These are phyloP conservation scores for Puma concolor DNA, from an alignment of 2,113 vertebrate species.

Conservation along the genomic window DNA sequence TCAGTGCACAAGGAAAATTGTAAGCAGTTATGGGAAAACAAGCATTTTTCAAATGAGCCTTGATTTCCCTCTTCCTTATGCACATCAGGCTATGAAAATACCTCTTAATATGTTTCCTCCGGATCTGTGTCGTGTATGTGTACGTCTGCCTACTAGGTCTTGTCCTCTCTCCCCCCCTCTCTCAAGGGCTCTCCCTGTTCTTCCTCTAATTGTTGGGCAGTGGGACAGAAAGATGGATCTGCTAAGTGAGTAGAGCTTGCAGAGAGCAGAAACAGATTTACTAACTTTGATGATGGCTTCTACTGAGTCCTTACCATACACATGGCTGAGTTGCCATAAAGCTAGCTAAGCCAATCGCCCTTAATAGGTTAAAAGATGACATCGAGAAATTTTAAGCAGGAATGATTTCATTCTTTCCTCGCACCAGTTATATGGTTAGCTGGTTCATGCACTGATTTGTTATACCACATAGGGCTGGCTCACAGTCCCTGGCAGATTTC, in stretches of 20 bases:
- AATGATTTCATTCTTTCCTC: slow-evolving; percentile 80
- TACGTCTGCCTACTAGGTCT: background rate
- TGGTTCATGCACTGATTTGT: slow-evolving; percentile 81
- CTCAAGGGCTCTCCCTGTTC: slow-evolving; percentile 65
- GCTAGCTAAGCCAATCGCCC: slow-evolving; percentile 78
- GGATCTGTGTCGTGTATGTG: background rate
- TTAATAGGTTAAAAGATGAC: slow-evolving; percentile 84
- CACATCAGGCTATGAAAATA: slow-evolving; percentile 69
- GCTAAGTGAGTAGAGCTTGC: slow-evolving; percentile 21
- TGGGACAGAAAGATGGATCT: slow-evolving; percentile 51
- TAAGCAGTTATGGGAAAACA: slow-evolving; percentile 46
- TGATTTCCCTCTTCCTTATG: slow-evolving; percentile 63
- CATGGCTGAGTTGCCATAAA: slow-evolving; percentile 83
- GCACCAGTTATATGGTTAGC: slow-evolving; percentile 78
- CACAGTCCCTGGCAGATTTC: slow-evolving; percentile 69
- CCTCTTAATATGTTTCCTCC: background rate
- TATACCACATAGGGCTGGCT: slow-evolving; percentile 67
- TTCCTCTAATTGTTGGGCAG: slow-evolving; percentile 75
- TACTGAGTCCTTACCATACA: slow-evolving; percentile 74
- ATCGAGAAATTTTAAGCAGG: slow-evolving; percentile 81
- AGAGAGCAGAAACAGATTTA: slow-evolving; percentile 81
- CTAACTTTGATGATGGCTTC: slow-evolving; percentile 79
- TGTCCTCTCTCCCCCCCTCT: slow-evolving; percentile 29
- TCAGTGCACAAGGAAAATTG: slow-evolving; percentile 8
- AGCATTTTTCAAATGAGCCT: slow-evolving; percentile 32